Base-by-base conservation (phyloP, 1,140 invertebrate genomes). In the Drosophila nebulosa region DNA sequence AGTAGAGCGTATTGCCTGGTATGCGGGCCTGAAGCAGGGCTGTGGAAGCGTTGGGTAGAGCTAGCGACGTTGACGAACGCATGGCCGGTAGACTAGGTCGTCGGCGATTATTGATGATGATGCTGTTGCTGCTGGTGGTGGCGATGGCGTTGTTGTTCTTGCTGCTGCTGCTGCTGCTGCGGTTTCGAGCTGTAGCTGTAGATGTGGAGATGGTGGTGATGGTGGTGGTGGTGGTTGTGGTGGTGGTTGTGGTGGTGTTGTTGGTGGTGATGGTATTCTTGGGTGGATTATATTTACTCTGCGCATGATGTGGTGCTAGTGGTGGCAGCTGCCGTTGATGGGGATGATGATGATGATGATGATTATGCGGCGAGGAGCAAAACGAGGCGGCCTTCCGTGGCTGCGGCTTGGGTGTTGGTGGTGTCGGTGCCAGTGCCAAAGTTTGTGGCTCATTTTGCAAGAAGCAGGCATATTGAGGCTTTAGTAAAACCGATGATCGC, bases 1-100 rank as follows among this genome's bases (percentile, higher is more conserved):
- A 90, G 85, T 90, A 90, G 77, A 90, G 81, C 64, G 89, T 90
- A 63, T 64, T 90, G 78, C 89, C 89, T 39, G 89, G 89, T 22
- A 90, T 90, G 77, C 89, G 89, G 62, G 89, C 42, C 80, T 90
- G 85, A 63, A 90, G 74, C 62, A 85, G 64, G 61, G 76, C 70
- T 52, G 67, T 88, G 69, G 67, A 69, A 62, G 83, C 84, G 56
- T 81, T 86, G 68, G 83, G 62, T 65, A 86, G 76, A 72, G 78
- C 64, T 70, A 86, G 83, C 76, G 81, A 83, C 56, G 78, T 62
- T 50, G 70, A 56, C 27, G 72, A 69, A 42, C 56, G 57, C 35
- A 32, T 22, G 9, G 32, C 4, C 14, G 74, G 80, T 72, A 88
- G 62, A 73, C 72, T 86, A 51, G 68, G 69, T 67, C 77, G 88